Evolutionary conservation across 2,113 vertebrate species (phyloP), one percentile per base, ranked within the genome.

Genomic region (Brevimyrus niger): DNA sequence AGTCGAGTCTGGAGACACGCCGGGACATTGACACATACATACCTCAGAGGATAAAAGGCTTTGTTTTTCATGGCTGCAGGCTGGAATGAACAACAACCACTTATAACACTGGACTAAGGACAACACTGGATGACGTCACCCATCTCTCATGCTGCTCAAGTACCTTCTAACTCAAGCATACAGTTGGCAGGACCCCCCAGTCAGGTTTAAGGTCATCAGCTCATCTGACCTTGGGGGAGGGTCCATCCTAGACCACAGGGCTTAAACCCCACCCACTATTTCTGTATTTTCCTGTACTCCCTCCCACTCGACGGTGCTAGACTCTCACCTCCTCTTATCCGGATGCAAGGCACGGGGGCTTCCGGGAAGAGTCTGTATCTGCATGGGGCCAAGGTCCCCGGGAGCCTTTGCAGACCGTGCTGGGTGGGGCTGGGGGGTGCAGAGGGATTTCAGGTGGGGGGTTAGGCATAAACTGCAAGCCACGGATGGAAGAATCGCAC

Each of bases 281-380:
- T 0, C 58, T 65, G 31, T 17, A 38, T 13, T 17, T 38, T 38
- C 35, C 5, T 6, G 11, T 19, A 17, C 44, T 5, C 44, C 13
- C 15, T 1, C 69, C 73, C 73, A 4, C 35, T 17, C 3, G 1
- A 17, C 58, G 2, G n/a, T 17, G 69, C 53, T 42, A 84, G 87
- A 19, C 42, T 35, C 90, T 90, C 94, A 99, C 98, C 97, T 97
- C 93, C 96, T 97, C 91, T 96, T 97, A 90, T 97, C 97, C 13
- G 94, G 94, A 55, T 96, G 96, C 89, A 93, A 93, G 88, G 92
- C 92, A 87, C 96, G 96, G 9, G 97, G 96, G 92, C 95, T 98
- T 89, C 94, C 94, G 83, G 97, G 96, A 73, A 98, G 94, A 91
- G 96, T 95, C 92, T 97, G 96, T 87, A 97, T 97, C 93, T 99